Base-by-base conservation (phyloP, 2,797 vertebrate genomes). In the Luscinia luscinia region DNA sequence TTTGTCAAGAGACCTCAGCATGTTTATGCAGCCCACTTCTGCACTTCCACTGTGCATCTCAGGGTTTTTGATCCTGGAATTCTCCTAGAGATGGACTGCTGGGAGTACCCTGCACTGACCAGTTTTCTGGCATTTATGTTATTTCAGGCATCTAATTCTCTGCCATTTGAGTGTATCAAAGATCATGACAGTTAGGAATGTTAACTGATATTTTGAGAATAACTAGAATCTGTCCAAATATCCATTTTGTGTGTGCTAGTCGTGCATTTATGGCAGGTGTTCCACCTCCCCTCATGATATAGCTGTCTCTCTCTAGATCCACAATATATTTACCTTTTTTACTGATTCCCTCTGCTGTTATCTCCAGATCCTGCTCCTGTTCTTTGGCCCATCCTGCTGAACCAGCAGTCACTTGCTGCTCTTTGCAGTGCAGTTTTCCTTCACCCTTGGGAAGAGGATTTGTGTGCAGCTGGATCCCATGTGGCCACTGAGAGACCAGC, bases 361-460 rank as follows among this genome's bases (percentile, higher is more conserved):
- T 18, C 77, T 74, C 26, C 64, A 57, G 26, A 57, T 82, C 16
- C 34, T 68, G 32, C 28, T 94, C 24, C 17, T 30, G 4, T 45
- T 78, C 30, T 78, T 72, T 62, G 55, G 10, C 46, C 18, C 40
- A 26, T 61, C 15, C 73, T 27, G 32, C 17, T 58, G 77, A 49
- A 34, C 41, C 3, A 4, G 4, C 24, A 28, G 41, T 28, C 20
- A 13, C 38, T 45, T 52, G 15, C 32, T 49, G 36, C 9, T 81
- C 52, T 36, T 90, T 64, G 32, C 19, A 43, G 40, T 0, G 1
- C 5, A 27, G 6, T 21, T 81, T 86, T 40, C n/a, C 34, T 66
- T 54, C 2, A 2, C 19, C 23, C 24, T 27, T 0, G 1, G 13
- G 46, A 75, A 75, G 27, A 68, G 22, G 14, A 51, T 58, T 22